Evolutionary conservation across 2,113 vertebrate genomes (phyloP).

Genomic region (Marcusenius ussheri): DNA sequence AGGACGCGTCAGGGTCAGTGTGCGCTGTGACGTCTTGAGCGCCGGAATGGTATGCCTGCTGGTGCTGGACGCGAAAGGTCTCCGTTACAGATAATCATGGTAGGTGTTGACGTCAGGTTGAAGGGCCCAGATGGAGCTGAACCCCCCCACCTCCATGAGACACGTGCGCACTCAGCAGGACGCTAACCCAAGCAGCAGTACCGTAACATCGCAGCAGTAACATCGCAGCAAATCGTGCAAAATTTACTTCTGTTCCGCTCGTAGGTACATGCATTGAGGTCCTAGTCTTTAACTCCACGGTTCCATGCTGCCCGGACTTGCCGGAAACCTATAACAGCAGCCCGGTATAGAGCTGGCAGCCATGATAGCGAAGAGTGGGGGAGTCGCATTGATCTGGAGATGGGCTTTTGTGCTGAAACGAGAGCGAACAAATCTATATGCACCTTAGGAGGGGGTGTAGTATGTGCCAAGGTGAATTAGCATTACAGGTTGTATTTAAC

Average conservation of each 20-base stretch:
- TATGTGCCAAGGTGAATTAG: not conserved
- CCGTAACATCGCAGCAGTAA: not conserved
- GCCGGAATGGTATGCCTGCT: not conserved
- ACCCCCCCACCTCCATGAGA: not conserved
- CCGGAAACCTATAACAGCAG: not conserved
- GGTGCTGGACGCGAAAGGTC: not conserved
- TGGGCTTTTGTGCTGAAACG: not conserved
- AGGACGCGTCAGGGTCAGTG: not conserved
- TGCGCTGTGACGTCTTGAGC: not conserved
- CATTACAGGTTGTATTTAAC: not conserved
- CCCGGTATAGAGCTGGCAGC: not conserved
- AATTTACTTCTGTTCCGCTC: not conserved
- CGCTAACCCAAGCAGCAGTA: not conserved
- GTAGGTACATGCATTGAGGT: not conserved
- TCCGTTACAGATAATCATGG: not conserved
- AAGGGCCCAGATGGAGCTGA: not conserved
- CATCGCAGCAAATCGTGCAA: not conserved
- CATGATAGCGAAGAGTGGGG: not conserved
- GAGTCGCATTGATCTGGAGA: not conserved
- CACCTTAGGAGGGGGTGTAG: not conserved
- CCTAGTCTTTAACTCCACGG: not conserved
- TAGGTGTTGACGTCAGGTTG: not conserved
- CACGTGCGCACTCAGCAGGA: not conserved
- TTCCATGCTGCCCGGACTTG: not conserved
- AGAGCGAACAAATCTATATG: not conserved